phyloP scores from a whole-genome alignment of 1,140 invertebrate species.

The Drosophila serrata region DNA sequence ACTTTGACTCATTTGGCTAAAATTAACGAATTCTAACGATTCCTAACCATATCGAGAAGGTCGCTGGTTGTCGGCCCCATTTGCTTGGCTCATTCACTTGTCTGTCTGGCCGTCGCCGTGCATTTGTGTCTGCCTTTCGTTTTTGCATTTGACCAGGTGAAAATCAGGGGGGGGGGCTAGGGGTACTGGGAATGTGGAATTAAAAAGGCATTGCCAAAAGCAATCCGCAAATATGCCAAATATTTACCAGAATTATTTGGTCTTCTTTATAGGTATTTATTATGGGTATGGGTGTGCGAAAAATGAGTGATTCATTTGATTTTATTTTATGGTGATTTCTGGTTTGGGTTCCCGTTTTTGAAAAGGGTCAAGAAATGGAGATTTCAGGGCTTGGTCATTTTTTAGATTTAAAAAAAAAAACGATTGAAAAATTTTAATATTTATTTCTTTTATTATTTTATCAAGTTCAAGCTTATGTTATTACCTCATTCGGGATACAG shows the following conservation, averaged over 20 bases:
- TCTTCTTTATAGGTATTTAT: constrained; percentile 9
- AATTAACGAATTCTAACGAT: constrained; percentile 70
- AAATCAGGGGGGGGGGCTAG: constrained; percentile 5
- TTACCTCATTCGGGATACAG: neutral
- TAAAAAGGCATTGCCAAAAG: constrained; percentile 71
- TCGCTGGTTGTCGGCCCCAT: constrained; percentile 66
- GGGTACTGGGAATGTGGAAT: constrained; percentile 25
- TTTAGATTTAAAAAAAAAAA: neutral
- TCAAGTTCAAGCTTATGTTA: neutral
- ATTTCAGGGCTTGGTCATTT: constrained; percentile 6
- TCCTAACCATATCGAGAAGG: constrained; percentile 80
- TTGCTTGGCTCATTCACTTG: constrained; percentile 72
- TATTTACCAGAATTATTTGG: constrained; percentile 72
- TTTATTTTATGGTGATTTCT: constrained; percentile 12
- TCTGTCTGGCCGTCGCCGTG: constrained; percentile 54
- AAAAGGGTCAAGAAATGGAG: constrained; percentile 5
- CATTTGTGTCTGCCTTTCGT: constrained; percentile 67
- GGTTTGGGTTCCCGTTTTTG: neutral
- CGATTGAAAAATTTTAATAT: neutral
- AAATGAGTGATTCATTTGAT: constrained; percentile 55
- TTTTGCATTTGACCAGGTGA: constrained; percentile 35
- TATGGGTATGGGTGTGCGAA: constrained; percentile 27
- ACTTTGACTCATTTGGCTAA: constrained; percentile 79
- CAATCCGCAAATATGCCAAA: constrained; percentile 73
- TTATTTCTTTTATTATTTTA: neutral